Evolutionary conservation across 2,888 invertebrate genomes (phyloP), one percentile per base, ranked within the genome.

Genomic region (Anorthoa munda): DNA sequence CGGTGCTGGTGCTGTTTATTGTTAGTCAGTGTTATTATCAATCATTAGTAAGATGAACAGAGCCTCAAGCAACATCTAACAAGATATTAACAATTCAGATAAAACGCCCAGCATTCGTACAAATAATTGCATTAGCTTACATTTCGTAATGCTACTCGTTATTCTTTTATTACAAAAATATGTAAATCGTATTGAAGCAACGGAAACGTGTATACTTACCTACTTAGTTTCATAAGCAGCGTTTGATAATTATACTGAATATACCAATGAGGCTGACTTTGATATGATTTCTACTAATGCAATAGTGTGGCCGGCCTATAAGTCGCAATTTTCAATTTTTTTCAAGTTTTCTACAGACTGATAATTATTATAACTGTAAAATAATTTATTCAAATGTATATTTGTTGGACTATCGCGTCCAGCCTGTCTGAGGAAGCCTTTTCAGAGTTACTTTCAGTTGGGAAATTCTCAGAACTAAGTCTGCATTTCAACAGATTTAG

Each of bases 111-210:
- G n/a, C 64, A 55, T 56, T 61, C 23, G 23, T 48, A 66, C 65
- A 50, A 61, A 69, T 69, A 68, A 80, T 74, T 63, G 65, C 58
- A 77, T 68, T 68, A 26, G 26, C 45, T 80, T 23, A 59, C 55
- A 79, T 76, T 76, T 72, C 51, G 50, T 78, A 67, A 70, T 55
- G 45, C 39, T 31, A 60, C 59, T 72, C 63, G 66, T 77, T 74
- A 71, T 78, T 67, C 65, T 31, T 78, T 81, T 71, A 78, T 81
- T 78, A 75, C 74, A 58, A 55, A 68, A 71, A 61, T 81, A 81
- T 81, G 78, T 78, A 61, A 81, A 78, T 81, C 12, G 39, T 50
- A 60, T 55, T 48, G 56, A 64, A 56, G 55, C 50, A n/a, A 45
- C 50, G 66, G 79, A 50, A 63, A 55, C 26, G 69, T 61, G 45